A percentile compares a stretch with the other conserved stretches of the same genome.
These are phyloP conservation scores for Lasiommata megera DNA, from an alignment of 2,888 invertebrate species.

Conservation along the genomic window DNA sequence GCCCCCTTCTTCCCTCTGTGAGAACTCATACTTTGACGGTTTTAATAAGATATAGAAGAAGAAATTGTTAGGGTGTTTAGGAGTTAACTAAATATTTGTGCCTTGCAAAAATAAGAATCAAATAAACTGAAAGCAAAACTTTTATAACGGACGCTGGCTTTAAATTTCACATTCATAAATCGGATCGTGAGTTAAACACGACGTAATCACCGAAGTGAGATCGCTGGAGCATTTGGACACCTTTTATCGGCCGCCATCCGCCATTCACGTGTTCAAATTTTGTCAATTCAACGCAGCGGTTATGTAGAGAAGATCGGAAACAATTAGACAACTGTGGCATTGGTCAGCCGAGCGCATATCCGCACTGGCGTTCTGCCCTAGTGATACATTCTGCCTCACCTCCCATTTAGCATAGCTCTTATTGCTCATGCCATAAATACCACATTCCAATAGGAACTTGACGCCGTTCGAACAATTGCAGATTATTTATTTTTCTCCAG, in stretches of 20 bases:
- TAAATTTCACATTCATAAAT: background rate
- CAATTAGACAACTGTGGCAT: slow-evolving; percentile 77
- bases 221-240: slow-evolving; percentile 43
- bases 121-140: too few species aligned
- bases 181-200: background rate
- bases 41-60: too few species aligned
- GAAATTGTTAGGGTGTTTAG: too few species aligned
- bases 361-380: slow-evolving; percentile 60
- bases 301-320: slow-evolving; percentile 77
- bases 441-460: slow-evolving; percentile 6
- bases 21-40: too few species aligned
- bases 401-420: slow-evolving; percentile 8
- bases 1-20: too few species aligned
- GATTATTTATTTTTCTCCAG: slow-evolving; percentile 23
- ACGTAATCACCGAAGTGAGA: slow-evolving; percentile 7
- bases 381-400: slow-evolving; percentile 53
- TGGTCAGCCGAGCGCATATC: slow-evolving; percentile 76
- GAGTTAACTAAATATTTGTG: too few species aligned
- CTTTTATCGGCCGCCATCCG: slow-evolving; percentile 56
- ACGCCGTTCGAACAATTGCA: slow-evolving; percentile 9
- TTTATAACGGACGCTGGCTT: background rate
- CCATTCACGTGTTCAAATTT: slow-evolving; percentile 71
- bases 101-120: too few species aligned
- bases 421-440: background rate
- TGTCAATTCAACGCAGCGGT: slow-evolving; percentile 66